Evolutionary conservation across 2,797 vertebrate species (phyloP), one percentile per base, ranked within the genome.

Genomic region (Sphaeramia orbicularis): DNA sequence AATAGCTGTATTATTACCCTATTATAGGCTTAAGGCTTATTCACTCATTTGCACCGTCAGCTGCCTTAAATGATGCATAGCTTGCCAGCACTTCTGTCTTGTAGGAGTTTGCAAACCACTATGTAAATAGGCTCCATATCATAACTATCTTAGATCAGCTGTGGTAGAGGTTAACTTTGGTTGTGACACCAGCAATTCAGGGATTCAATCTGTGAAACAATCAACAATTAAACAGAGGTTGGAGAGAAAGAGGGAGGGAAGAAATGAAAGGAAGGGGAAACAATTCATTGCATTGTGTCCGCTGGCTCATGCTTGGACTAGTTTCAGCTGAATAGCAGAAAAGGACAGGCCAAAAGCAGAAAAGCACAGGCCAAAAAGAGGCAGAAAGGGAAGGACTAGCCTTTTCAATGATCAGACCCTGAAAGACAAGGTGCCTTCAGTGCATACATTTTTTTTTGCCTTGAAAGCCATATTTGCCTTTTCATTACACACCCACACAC

Each of bases 231-330:
- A 87, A 72, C 59, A 48, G 71, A 76, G 55, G 63, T 64, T 19
- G 69, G 44, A 69, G 27, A 57, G 66, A 48, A 51, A 35, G 55
- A 19, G 53, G 35, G 27, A 24, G 36, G 36, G 10, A 4, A 24
- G 10, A 65, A 61, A 48, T 35, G 50, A 76, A 56, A 72, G 63
- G 58, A 78, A 71, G 35, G 35, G 48, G 60, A 90, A 85, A 93
- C 89, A 89, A 86, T 91, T 79, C 52, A 68, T 74, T n/a, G 84
- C 84, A 87, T 93, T 93, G 91, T 93, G 81, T 74, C 65, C 68
- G 56, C 16, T 1, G 54, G 71, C 68, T 40, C 76, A 65, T 60
- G 75, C 76, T 54, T 3, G 42, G 79, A 81, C 86, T 86, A 85
- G 89, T 86, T 84, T 74, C 67, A 76, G 64, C 87, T 72, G 87